A percentile compares a stretch with the other conserved stretches of the same genome.
Evolutionary conservation across 2,888 invertebrate species (phyloP).

Genomic region (Deroplatys truncata): DNA sequence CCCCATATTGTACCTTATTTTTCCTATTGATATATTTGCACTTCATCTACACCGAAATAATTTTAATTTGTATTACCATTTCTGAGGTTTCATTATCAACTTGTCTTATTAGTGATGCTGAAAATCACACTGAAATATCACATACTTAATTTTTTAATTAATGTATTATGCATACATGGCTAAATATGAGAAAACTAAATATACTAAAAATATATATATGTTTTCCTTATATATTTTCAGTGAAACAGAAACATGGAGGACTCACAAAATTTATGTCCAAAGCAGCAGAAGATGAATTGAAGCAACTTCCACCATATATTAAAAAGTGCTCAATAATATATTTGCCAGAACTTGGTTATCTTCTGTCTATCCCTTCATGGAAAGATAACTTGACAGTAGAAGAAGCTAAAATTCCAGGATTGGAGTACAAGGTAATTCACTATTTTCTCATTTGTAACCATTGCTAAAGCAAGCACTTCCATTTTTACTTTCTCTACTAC

Average conservation of each 20-base stretch:
- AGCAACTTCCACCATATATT: constrained; percentile 62
- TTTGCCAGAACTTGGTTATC: constrained; percentile 73
- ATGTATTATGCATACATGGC: no score
- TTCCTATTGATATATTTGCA: no score
- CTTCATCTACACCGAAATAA: no score
- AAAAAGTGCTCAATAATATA: constrained; percentile 64
- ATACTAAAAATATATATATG: no score
- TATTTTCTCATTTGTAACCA: not conserved
- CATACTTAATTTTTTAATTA: no score
- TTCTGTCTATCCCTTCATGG: constrained; percentile 64
- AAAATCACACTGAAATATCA: no score
- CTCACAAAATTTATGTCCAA: constrained; percentile 69
- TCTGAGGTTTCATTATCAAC: no score
- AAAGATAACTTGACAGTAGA: constrained; percentile 51
- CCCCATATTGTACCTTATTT: no score
- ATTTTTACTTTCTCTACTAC: no score
- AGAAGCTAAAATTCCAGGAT: constrained; percentile 58
- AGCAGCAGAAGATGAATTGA: constrained; percentile 66
- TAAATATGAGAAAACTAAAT: not conserved
- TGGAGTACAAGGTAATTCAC: constrained; percentile 64
- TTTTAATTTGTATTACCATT: no score
- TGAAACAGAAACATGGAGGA: constrained; percentile 63
- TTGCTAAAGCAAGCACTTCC: not conserved
- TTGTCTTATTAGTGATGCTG: no score
- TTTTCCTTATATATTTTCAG: constrained; percentile 46